Evolutionary conservation across 2,113 vertebrate genomes (phyloP), one percentile per base, ranked within the genome.

Genomic region (Motacilla tschutschensis): DNA sequence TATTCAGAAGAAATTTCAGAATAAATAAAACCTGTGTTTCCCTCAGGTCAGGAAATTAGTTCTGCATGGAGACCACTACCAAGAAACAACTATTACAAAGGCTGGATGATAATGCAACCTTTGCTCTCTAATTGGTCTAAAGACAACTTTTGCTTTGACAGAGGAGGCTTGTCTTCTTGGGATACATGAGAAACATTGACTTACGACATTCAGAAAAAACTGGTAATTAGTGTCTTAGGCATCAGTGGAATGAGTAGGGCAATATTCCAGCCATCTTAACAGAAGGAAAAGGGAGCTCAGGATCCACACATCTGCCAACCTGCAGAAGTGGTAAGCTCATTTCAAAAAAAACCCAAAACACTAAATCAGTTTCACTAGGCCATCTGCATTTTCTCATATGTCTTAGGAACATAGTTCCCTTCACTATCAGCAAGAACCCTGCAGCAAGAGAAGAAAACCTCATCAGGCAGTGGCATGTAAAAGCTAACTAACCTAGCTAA

Each of bases 21-120:
- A 96, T 76, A 72, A 93, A 54, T 35, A 81, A 74, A 83, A 80
- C 36, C 13, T 77, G 25, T 72, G 63, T 79, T 96, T 94, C 87
- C 79, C 85, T 94, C 65, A 38, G 85, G 88, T 95, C 79, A 94
- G 91, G 55, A 93, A 96, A 96, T 93, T 82, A 96, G 95, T 94
- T 95, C 86, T 67, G 40, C 79, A 18, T 90, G 29, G 44, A 93
- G 93, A 87, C 29, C 46, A 87, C 77, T 82, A 89, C 91, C 81
- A 95, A 91, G 83, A 92, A 92, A 83, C 38, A 95, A 40, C 31
- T 16, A 77, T 91, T 95, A 94, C 91, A 90, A 91, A 91, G 55
- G 80, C 83, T 93, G 33, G 40, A 71, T 67, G 26, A 64, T 28
- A 90, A 51, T 44, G 31, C 19, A 38, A 70, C 62, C 10, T 90